These are phyloP conservation scores for Ailurus styani DNA, from an alignment of 2,113 vertebrate genomes.

Conservation along the genomic window DNA sequence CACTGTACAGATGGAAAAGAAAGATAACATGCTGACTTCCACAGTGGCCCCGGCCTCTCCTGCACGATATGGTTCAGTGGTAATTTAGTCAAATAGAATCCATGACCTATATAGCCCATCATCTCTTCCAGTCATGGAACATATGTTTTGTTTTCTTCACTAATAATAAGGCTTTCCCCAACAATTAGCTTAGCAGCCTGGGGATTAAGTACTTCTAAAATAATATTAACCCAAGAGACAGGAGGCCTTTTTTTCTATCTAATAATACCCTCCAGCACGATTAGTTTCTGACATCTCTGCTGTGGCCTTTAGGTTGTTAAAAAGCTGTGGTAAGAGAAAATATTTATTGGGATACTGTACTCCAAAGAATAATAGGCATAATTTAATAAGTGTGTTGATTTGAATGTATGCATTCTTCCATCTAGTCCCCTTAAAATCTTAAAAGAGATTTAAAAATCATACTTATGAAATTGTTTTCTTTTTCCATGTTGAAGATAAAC, in stretches of 20 bases:
- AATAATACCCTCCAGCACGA: not conserved
- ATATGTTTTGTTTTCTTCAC: constrained; percentile 60
- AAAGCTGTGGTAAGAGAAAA: constrained; percentile 1
- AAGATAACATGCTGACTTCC: constrained; percentile 15
- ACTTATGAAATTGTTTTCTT: not conserved
- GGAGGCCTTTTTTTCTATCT: constrained; percentile 2
- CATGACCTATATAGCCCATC: constrained; percentile 21
- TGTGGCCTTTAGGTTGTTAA: not conserved
- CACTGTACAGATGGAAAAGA: constrained; percentile 13
- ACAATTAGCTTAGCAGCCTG: constrained; percentile 58
- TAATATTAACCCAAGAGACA: constrained; percentile 57
- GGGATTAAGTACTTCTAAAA: constrained; percentile 67
- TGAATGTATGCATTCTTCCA: not conserved
- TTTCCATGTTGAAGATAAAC: not conserved
- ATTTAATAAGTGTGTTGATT: constrained; percentile 26
- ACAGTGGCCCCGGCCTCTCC: constrained; percentile 22
- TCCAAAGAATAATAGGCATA: not conserved
- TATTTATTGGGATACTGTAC: constrained; percentile 21
- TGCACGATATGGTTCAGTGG: not conserved
- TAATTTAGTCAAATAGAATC: constrained; percentile 67
- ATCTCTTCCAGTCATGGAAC: constrained; percentile 45
- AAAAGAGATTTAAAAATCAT: constrained; percentile 24
- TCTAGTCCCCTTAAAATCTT: not conserved
- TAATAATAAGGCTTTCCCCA: constrained; percentile 57
- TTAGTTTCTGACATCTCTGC: constrained; percentile 16